These are phyloP conservation scores for Todiramphus chloris DNA, from an alignment of 2,113 vertebrate species.

Conservation along the genomic window DNA sequence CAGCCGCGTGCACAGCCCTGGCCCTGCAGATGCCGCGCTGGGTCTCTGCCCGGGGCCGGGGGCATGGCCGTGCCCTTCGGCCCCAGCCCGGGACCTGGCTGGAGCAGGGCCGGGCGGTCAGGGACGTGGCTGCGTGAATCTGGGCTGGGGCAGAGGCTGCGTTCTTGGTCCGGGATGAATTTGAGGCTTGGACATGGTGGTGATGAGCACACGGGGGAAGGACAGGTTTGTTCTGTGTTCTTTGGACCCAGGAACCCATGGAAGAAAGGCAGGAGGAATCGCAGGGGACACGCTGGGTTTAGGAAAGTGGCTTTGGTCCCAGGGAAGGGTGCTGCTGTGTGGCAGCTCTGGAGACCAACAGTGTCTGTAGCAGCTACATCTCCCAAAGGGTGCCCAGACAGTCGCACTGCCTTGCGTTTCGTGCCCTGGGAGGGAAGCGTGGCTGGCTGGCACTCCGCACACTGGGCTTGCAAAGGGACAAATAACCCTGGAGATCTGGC, in stretches of 20 bases:
- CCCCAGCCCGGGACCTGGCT: neutral
- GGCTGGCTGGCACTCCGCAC: accelerated
- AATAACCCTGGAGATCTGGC: neutral
- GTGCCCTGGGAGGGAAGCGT: accelerated
- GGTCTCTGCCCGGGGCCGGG: neutral
- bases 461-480: neutral
- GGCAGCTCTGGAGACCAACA: neutral
- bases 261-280: neutral
- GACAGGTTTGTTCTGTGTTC: neutral
- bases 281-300: neutral
- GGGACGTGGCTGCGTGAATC: neutral
- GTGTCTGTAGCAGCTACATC: neutral
- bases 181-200: neutral
- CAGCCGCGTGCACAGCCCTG: neutral
- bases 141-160: neutral
- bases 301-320: neutral
- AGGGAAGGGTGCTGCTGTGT: neutral
- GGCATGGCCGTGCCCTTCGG: neutral
- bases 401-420: accelerated
- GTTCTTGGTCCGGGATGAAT: accelerated
- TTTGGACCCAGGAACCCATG: neutral
- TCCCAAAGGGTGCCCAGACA: accelerated
- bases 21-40: neutral
- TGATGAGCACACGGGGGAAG: neutral
- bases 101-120: neutral